Base-by-base conservation (phyloP, 2,113 vertebrate species). In the Entomyzon cyanotis region DNA sequence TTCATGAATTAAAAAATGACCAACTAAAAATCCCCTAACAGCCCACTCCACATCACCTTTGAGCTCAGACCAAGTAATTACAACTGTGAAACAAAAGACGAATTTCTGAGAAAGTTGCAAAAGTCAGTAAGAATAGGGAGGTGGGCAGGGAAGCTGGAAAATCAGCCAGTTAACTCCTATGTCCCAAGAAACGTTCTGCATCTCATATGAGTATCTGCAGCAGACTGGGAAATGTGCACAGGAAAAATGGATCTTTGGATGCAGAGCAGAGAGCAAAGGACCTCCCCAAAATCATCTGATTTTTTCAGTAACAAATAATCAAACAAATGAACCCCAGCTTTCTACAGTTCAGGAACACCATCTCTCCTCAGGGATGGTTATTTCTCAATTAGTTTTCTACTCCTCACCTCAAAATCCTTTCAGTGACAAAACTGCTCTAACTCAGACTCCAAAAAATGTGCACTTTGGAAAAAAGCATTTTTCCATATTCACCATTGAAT, bases 101-200 rank as follows among this genome's bases (percentile, higher is more conserved):
- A 27, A 58, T 78, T 97, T 96, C 90, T 92, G 91, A 94, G 89
- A 87, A 95, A 95, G 84, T 13, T 94, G 93, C 71, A 82, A 23
- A 92, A 85, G 50, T 56, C 49, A 90, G 31, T 35, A 63, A 84
- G 56, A 92, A 65, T 7, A 35, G 53, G 58, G 70, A 58, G 44
- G 84, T 49, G 21, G 7, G 35, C 41, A 69, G 70, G 56, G 75
- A 78, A 69, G 58, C 53, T 74, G 74, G 65, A 59, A n/a, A 87
- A 33, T 1, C 20, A 12, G n/a, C 24, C 49, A 85, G 41, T 92
- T 89, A 91, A 95, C 70, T 91, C 89, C 49, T 76, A 31, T 35
- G 53, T 49, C 70, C 65, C 55, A 41, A 55, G 49, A 11, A 60
- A 73, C 41, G 53, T 81, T 35, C 77, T 53, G 31, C 16, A 50